A percentile compares a stretch with the other conserved stretches of the same genome.
These are phyloP conservation scores for Arctia plantaginis DNA, from an alignment of 2,888 invertebrate genomes.

Conservation along the genomic window DNA sequence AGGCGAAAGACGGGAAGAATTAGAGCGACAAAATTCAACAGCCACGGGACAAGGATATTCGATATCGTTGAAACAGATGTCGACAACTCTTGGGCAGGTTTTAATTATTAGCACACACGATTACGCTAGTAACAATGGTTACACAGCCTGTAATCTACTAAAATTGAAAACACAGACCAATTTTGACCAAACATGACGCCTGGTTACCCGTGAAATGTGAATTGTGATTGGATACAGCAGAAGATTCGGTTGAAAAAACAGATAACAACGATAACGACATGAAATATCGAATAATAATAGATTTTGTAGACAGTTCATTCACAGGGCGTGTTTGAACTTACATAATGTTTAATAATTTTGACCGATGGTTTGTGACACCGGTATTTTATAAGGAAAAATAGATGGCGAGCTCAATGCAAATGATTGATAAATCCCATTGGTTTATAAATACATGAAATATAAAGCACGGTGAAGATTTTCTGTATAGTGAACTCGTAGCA, in stretches of 20 bases:
- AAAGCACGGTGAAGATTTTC: conserved; percentile 10
- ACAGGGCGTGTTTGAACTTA: conserved; percentile 20
- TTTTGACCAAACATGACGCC: conserved; percentile 46
- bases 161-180: conserved; percentile 23
- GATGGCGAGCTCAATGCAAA: conserved; percentile 44
- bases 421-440: conserved; percentile 43
- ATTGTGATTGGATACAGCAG: conserved; percentile 58
- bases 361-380: conserved; percentile 51
- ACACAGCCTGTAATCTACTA: conserved; percentile 29
- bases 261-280: conserved; percentile 58
- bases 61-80: conserved; percentile 81
- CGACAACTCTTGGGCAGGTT: conserved; percentile 76
- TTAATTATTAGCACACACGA: conserved; percentile 60
- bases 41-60: conserved; percentile 81
- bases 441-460: conserved; percentile 27
- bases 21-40: conserved; percentile 84
- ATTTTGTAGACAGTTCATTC: conserved; percentile 32
- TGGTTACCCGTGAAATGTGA: conserved; percentile 45
- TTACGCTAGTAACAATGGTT: conserved; percentile 33
- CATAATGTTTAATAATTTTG: conserved; percentile 12
- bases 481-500: conserved; percentile 21
- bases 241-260: conserved; percentile 60
- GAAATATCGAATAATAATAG: conserved; percentile 32
- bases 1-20: conserved; percentile 78
- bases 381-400: conserved; percentile 57